Conservation (phyloP, 2,797 vertebrate species). For the Clarias platycephalus region DNA sequence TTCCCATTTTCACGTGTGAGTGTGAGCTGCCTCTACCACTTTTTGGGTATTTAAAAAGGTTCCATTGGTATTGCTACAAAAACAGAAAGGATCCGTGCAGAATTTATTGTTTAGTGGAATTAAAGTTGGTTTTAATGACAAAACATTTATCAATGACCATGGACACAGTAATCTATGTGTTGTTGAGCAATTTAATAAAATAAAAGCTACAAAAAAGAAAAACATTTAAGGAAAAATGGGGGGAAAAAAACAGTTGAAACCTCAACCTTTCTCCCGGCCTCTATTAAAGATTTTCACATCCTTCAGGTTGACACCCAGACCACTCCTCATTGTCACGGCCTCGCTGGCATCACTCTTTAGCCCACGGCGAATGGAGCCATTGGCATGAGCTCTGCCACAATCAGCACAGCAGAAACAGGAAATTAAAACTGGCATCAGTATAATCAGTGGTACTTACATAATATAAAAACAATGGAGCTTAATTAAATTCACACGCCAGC, state of each 20-base stretch:
- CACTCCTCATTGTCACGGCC: constrained; percentile 88
- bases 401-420: constrained; percentile 14
- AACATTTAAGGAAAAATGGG: not conserved
- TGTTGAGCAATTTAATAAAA: constrained; percentile 19
- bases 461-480: constrained; percentile 67
- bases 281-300: constrained; percentile 94
- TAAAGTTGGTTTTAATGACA: constrained; percentile 9
- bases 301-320: constrained; percentile 95
- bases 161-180: constrained; percentile 8
- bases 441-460: constrained; percentile 69
- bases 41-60: not conserved
- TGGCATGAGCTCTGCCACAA: constrained; percentile 88
- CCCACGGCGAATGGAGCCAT: constrained; percentile 93
- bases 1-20: no score
- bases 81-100: not conserved
- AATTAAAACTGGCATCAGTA: constrained; percentile 64
- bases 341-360: constrained; percentile 90
- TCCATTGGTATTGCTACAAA: not conserved
- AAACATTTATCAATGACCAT: not conserved
- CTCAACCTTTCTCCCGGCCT: constrained; percentile 95
- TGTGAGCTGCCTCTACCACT: no score
- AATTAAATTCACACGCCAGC: constrained; percentile 66
- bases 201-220: constrained; percentile 1
- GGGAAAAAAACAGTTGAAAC: constrained; percentile 61
- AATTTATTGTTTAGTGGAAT: not conserved